Evolutionary conservation across 2,888 invertebrate genomes (phyloP), one percentile per base, ranked within the genome.

Genomic region (Drosophila gaucha): DNA sequence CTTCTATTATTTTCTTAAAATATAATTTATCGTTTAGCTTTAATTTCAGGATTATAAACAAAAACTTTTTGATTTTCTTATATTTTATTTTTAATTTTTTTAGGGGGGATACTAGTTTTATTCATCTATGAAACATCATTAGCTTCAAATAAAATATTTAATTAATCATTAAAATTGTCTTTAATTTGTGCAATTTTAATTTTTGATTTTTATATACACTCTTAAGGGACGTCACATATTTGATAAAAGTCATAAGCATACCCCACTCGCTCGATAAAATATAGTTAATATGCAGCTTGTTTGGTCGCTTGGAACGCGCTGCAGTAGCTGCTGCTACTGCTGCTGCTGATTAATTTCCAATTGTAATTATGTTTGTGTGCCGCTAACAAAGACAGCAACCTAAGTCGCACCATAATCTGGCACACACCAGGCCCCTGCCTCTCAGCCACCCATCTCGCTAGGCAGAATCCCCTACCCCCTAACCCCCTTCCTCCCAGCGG

Each of bases 51-150:
- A 50, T 86, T 93, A 89, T 71, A 93, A 88, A 91, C 92, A 75
- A 90, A 92, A 90, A 92, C 92, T 60, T 93, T 93, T 80, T 94
- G 94, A 93, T 94, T 93, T 86, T 93, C 93, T 0, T 94, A 94
- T 91, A 93, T 94, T 89, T 83, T 94, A 92, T 94, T 94, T 87
- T 85, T 94, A 92, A 92, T 93, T 80, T 94, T 94, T 90, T 85
- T 94, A 90, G 94, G 94, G 18, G 94, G 94, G 14, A 91, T 95
- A 92, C 77, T 95, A 92, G 93, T 95, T 8, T 78, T 95, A 92
- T 94, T 95, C 92, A 92, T 94, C 90, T 95, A 95, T 90, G 93
- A 94, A 2, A 93, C 93, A 59, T 94, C 94, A 74, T 88, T 94
- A 90, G 93, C 94, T 0, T 94, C 93, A 16, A 94, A 94, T 92